Percentiles rank a stretch among this genome's conserved stretches.
These are phyloP conservation scores for Lucilia sericata DNA, from an alignment of 1,140 invertebrate genomes.

Conservation along the genomic window DNA sequence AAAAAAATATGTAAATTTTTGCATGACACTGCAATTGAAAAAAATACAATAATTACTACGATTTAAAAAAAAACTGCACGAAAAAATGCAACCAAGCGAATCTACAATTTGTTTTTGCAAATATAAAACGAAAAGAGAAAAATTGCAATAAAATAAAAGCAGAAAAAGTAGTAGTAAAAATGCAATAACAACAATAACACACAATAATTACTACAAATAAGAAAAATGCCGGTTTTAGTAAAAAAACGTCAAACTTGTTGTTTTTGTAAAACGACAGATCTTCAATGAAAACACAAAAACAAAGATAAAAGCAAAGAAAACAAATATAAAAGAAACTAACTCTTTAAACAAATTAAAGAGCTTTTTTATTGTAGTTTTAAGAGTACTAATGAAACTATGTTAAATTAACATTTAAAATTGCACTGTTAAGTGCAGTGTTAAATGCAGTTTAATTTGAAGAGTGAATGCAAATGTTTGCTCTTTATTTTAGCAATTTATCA, in stretches of 20 bases:
- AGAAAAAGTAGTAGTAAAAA: not conserved
- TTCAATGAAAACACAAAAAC: not conserved
- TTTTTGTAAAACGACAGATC: not conserved
- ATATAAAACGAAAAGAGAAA: not conserved
- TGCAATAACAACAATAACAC: not conserved
- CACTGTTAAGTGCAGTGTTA: not conserved
- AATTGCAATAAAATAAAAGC: not conserved
- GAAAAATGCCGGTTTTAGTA: conserved; percentile 3
- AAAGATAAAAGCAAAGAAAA: not conserved
- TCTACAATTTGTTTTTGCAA: not conserved
- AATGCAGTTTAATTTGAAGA: no score
- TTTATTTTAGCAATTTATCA: no score
- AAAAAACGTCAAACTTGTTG: not conserved
- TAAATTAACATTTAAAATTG: not conserved
- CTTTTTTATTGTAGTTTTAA: not conserved
- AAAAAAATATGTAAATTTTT: not conserved
- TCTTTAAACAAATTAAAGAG: not conserved
- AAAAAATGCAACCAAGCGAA: conserved; percentile 8
- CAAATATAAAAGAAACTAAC: not conserved
- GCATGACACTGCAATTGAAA: conserved; percentile 15
- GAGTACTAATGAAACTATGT: not conserved
- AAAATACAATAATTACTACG: not conserved
- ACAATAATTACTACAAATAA: not conserved
- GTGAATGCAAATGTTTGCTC: no score
- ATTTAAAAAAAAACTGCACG: conserved; percentile 12